These are phyloP conservation scores for Ryuthela nishihirai DNA, from an alignment of 2,888 invertebrate species.

Conservation along the genomic window DNA sequence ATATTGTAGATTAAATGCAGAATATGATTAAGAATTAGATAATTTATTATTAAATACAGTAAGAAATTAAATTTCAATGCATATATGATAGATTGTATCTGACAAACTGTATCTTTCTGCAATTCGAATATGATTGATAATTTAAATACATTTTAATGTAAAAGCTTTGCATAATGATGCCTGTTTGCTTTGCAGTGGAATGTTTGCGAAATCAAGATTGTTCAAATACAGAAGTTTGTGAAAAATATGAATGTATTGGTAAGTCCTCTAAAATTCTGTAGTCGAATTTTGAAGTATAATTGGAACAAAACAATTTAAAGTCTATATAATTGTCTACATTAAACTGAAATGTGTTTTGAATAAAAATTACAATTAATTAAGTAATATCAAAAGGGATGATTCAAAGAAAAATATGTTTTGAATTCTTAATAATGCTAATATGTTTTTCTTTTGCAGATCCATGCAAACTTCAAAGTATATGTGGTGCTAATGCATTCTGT, in stretches of 20 bases:
- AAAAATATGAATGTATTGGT: conserved; percentile 56
- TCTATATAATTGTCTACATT: not conserved
- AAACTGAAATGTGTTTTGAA: not conserved
- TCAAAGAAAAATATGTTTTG: not conserved
- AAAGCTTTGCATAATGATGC: not conserved
- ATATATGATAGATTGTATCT: too few relatives aligned
- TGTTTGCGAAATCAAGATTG: conserved; percentile 75
- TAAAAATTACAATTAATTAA: not conserved
- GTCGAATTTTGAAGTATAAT: not conserved
- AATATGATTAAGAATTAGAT: too few relatives aligned
- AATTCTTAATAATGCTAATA: not conserved
- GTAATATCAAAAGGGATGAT: not conserved
- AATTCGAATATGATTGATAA: too few relatives aligned
- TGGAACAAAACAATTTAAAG: not conserved
- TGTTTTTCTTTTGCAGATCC: conserved; percentile 60
- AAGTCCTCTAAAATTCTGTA: conserved; percentile 51
- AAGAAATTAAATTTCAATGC: too few relatives aligned
- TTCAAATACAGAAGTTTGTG: conserved; percentile 68
- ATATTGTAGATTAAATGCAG: too few relatives aligned
- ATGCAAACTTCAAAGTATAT: conserved; percentile 65
- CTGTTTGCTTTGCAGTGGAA: conserved; percentile 59
- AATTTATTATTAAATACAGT: too few relatives aligned
- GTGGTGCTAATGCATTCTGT: conserved; percentile 79
- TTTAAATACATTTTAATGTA: too few relatives aligned
- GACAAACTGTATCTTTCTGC: too few relatives aligned